phyloP scores from a whole-genome alignment of 1,140 invertebrate species.

The Caenorhabditis brenneri region DNA sequence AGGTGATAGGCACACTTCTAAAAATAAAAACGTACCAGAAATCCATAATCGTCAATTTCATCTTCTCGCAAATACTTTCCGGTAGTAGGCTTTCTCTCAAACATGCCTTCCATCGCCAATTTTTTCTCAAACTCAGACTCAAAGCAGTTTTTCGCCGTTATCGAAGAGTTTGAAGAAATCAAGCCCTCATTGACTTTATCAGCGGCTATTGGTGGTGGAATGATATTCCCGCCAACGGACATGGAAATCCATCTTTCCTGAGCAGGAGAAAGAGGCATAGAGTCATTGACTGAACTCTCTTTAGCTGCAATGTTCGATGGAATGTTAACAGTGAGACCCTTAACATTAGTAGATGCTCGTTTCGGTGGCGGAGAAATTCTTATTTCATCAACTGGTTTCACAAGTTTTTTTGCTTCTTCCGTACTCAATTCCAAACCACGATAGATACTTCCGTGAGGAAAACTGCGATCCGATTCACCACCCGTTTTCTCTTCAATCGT shows the following conservation, averaged over 20 bases:
- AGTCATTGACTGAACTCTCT: not conserved
- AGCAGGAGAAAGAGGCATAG: not conserved
- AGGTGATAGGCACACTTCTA: no score
- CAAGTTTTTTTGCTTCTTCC: not conserved
- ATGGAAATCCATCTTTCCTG: conserved; percentile 29
- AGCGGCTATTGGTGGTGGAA: not conserved
- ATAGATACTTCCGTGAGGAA: not conserved
- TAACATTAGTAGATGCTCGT: not conserved
- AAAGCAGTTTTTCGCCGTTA: not conserved
- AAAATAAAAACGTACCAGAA: not conserved
- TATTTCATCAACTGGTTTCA: not conserved
- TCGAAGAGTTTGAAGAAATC: no score
- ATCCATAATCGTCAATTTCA: not conserved
- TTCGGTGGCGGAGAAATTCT: not conserved
- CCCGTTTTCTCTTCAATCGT: not conserved
- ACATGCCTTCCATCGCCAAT: not conserved
- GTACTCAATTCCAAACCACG: not conserved
- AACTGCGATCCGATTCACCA: not conserved
- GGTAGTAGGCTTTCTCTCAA: not conserved
- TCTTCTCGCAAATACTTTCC: not conserved
- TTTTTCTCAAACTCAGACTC: not conserved
- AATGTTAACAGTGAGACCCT: conserved; percentile 5
- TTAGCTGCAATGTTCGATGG: not conserved
- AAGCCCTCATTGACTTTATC: not conserved
- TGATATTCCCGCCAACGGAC: not conserved